phyloP scores from a whole-genome alignment of 2,113 vertebrate genomes.

The Pedionomus torquatus region DNA sequence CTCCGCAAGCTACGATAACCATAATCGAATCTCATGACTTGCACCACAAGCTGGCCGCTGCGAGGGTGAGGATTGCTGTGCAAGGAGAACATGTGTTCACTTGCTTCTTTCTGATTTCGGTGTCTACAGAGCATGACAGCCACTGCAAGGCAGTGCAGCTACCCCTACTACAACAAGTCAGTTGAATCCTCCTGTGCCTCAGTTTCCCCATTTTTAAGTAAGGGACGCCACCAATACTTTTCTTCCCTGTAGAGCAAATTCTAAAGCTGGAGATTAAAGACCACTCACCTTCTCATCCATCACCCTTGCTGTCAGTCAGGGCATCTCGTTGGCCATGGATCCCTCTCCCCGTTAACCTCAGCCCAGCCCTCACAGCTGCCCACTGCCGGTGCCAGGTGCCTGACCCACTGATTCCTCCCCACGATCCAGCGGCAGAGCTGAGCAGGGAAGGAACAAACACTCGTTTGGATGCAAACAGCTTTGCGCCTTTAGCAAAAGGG shows the following conservation, averaged over 20 bases:
- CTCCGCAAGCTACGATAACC: background rate
- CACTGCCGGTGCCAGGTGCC: background rate
- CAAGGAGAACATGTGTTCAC: background rate
- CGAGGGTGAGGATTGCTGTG: rapidly evolving
- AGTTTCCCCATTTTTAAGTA: background rate
- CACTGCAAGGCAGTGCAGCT: background rate
- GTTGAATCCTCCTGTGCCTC: background rate
- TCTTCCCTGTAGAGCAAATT: background rate
- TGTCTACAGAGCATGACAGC: background rate
- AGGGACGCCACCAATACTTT: background rate
- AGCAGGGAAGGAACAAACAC: background rate
- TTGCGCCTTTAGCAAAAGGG: background rate
- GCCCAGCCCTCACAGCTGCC: background rate
- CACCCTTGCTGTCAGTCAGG: background rate
- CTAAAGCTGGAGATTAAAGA: background rate
- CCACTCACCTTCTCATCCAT: background rate
- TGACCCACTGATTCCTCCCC: rapidly evolving
- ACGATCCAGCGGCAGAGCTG: background rate
- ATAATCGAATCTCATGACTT: background rate
- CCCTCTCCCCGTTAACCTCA: background rate
- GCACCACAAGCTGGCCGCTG: rapidly evolving
- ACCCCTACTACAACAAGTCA: rapidly evolving
- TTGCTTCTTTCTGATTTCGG: background rate
- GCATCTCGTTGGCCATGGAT: rapidly evolving
- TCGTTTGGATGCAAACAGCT: background rate